Evolutionary conservation across 2,113 vertebrate species (phyloP), one percentile per base, ranked within the genome.

Genomic region (Mustelus asterias): DNA sequence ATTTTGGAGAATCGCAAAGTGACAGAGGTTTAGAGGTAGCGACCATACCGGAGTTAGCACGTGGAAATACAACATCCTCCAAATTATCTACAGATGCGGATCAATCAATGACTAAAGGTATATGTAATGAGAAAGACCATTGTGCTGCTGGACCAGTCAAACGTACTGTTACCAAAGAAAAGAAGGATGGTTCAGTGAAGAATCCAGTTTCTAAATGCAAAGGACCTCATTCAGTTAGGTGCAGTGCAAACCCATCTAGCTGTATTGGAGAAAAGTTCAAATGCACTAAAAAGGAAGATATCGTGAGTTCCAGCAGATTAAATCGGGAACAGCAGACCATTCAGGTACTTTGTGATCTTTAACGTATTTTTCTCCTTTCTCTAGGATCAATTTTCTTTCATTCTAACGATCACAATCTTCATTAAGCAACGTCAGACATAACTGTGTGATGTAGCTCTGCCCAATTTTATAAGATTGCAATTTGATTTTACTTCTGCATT

Each of bases 1-100:
- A 97, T 88, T 96, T 97, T 96, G 96, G 96, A 96, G 97, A 98
- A 92, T 97, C 97, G 93, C 97, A 97, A 96, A 96, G 97, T 11
- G 96, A 95, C 96, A 97, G 96, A 97, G 97, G 96, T 72, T 72
- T 72, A 48, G 94, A 95, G 24, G 37, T 95, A 72, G 69, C 26
- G 14, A 60, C 44, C 69, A 72, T 54, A 54, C 94, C 72, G 69
- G 44, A 95, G 69, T 95, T 95, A 72, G 69, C 69, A 76, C 33
- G 44, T 95, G 94, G 69, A 95, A 95, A 69, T 95, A 72, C 94
- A 95, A 95, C 94, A 95, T 54, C 94, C 94, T 95, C 94, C 41
- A 72, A 72, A 72, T 95, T 95, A 72, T 72, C 65, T 70, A 76
- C 69, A 72, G 69, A 54, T 95, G 69, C 94, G 24, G 41, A 72